Evolutionary conservation across 2,888 invertebrate genomes (phyloP).

Genomic region (Galerucella nymphaeae): DNA sequence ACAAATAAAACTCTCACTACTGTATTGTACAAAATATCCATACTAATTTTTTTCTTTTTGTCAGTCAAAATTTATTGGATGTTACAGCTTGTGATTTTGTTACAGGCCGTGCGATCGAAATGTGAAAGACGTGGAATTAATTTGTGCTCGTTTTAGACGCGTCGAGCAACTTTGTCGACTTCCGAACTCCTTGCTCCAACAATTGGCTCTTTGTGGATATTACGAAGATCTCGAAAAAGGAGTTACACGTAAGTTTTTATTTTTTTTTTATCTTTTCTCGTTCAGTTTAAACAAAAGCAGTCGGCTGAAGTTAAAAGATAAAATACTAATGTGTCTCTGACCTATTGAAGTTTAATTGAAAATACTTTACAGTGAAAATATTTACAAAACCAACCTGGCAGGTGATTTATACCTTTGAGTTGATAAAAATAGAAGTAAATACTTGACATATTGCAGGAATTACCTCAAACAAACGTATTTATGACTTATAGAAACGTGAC

Average conservation of each 20-base stretch:
- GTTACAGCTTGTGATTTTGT: slow-evolving; percentile 40
- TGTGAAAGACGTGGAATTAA: slow-evolving; percentile 78
- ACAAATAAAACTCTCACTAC: too few species aligned
- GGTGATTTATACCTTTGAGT: too few species aligned
- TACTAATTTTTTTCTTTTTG: not conserved
- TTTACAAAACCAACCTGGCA: not conserved
- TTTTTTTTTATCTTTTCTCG: slow-evolving; percentile 3
- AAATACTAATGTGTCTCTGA: not conserved
- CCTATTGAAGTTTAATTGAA: not conserved
- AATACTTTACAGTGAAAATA: not conserved
- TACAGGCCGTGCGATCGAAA: slow-evolving; percentile 78
- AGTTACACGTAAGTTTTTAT: slow-evolving; percentile 75
- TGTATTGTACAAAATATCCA: not conserved
- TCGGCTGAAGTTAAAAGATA: not conserved
- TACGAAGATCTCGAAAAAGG: slow-evolving; percentile 83
- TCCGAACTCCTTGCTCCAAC: slow-evolving; percentile 77
- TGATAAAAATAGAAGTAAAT: too few species aligned
- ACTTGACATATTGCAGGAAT: too few species aligned
- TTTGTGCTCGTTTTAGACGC: slow-evolving; percentile 74
- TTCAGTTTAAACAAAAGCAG: not conserved
- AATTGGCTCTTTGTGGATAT: slow-evolving; percentile 79
- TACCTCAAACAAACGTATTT: too few species aligned
- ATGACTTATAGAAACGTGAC: too few species aligned
- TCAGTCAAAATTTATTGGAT: not conserved
- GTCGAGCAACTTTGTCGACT: slow-evolving; percentile 73